Conservation (phyloP, 2,113 vertebrate genomes). For the Symphodus melops region DNA sequence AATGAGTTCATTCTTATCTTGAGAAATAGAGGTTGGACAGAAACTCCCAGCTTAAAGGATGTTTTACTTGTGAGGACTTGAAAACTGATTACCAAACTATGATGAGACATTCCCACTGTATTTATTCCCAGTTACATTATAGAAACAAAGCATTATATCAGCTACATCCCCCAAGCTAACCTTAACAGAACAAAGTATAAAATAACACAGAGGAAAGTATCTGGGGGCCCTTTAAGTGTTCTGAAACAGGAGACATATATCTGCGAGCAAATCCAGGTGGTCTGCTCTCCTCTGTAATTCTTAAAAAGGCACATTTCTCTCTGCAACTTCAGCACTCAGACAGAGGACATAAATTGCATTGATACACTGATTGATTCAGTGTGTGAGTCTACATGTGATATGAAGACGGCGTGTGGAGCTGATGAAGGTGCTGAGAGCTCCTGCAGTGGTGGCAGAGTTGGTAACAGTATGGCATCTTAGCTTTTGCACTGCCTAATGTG, state of each 20-base stretch:
- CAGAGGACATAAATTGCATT: constrained; percentile 44
- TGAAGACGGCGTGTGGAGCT: constrained; percentile 55
- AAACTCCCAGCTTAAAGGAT: no score
- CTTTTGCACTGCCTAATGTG: constrained; percentile 4
- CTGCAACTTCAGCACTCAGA: constrained; percentile 23
- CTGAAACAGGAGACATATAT: constrained; percentile 71
- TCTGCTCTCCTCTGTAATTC: constrained; percentile 48
- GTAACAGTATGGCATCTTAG: constrained; percentile 28
- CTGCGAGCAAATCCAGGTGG: constrained; percentile 67
- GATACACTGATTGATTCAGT: constrained; percentile 58
- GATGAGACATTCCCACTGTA: constrained; percentile 29
- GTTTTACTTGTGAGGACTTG: neutral
- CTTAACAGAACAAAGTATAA: constrained; percentile 42
- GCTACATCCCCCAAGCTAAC: constrained; percentile 22
- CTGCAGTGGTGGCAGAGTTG: constrained; percentile 45
- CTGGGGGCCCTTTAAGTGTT: constrained; percentile 45
- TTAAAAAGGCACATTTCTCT: constrained; percentile 58
- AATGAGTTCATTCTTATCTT: no score
- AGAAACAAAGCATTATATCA: constrained; percentile 20
- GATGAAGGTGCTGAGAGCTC: constrained; percentile 63
- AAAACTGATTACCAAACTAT: constrained; percentile 1
- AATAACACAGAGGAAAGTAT: constrained; percentile 53
- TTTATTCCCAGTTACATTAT: constrained; percentile 40
- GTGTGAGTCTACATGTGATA: constrained; percentile 58
- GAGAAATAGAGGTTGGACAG: no score